Evolutionary conservation across 2,113 vertebrate genomes (phyloP), one percentile per base, ranked within the genome.

Genomic region (Tamias sibiricus): DNA sequence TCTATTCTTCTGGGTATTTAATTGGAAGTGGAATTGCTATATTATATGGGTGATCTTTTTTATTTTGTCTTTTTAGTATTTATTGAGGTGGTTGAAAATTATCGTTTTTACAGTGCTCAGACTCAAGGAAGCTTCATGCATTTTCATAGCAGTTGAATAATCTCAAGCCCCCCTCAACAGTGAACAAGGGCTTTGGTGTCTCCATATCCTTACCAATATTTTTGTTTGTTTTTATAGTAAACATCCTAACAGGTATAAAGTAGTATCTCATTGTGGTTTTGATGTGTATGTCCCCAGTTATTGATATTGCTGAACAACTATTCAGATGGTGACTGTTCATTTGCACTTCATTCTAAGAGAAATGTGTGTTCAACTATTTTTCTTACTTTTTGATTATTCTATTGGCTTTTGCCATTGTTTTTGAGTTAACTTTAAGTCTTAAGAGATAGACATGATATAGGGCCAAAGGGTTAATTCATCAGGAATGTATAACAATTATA

Each of bases 81-180:
- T n/a, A n/a, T n/a, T n/a, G n/a, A n/a, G n/a, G n/a, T n/a, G n/a
- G n/a, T n/a, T n/a, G n/a, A n/a, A n/a, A n/a, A n/a, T n/a, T n/a
- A n/a, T n/a, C n/a, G n/a, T n/a, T n/a, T n/a, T n/a, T n/a, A n/a
- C n/a, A n/a, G n/a, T n/a, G n/a, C n/a, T n/a, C n/a, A n/a, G n/a
- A n/a, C n/a, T n/a, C n/a, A n/a, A n/a, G 37, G 12, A 81, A 52
- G 2, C 0, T 14, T 62, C 8, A 47, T 7, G 22, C 6, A 3
- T 72, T 91, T 91, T 16, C 10, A 82, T 59, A 44, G 66, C 14
- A 22, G 26, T n/a, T 75, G 20, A 0, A 32, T n/a, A 26, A 49
- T 57, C 75, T 83, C 17, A 44, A 62, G 42, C 32, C 42, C 22
- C 26, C 8, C 37, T 28, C 35, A 74, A n/a, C 28, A 44, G 35